A percentile compares a stretch with the other conserved stretches of the same genome.
Evolutionary conservation across 2,888 invertebrate species (phyloP).

Genomic region (Lissonota sp.): DNA sequence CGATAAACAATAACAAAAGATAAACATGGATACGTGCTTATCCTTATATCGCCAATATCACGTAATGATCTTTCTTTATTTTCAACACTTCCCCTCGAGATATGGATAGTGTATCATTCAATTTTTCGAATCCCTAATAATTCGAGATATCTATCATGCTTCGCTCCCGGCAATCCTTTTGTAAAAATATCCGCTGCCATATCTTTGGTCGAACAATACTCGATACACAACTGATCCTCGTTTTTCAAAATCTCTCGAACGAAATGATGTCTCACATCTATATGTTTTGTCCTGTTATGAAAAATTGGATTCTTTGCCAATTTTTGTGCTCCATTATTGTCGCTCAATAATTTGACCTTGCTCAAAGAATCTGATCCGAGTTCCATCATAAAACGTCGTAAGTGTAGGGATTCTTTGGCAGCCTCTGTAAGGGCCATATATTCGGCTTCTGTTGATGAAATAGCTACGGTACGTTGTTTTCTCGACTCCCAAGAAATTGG

Average conservation of each 20-base stretch:
- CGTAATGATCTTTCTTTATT: no score
- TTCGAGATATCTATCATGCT: background rate
- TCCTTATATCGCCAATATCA: no score
- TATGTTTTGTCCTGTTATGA: slow-evolving; percentile 4
- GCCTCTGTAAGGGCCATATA: slow-evolving; percentile 37
- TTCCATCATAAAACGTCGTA: slow-evolving; percentile 20
- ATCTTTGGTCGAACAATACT: background rate
- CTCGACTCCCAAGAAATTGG: slow-evolving; percentile 52
- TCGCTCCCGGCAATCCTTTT: slow-evolving; percentile 5
- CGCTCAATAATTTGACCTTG: background rate
- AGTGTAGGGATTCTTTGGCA: slow-evolving; percentile 17
- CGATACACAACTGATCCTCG: background rate
- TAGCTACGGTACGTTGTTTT: slow-evolving; percentile 45
- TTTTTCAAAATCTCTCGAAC: background rate
- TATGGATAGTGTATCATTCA: background rate
- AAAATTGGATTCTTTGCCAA: slow-evolving; percentile 8
- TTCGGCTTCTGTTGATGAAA: slow-evolving; percentile 21
- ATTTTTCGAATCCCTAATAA: background rate
- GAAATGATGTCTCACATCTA: background rate
- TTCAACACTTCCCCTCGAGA: slow-evolving; percentile 2
- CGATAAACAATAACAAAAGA: no score
- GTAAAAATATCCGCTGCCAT: slow-evolving; percentile 2
- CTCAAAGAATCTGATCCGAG: slow-evolving; percentile 7
- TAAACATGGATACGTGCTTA: no score
- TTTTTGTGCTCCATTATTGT: slow-evolving; percentile 34